These are phyloP conservation scores for Carcina quercana DNA, from an alignment of 2,888 invertebrate species.

Conservation along the genomic window DNA sequence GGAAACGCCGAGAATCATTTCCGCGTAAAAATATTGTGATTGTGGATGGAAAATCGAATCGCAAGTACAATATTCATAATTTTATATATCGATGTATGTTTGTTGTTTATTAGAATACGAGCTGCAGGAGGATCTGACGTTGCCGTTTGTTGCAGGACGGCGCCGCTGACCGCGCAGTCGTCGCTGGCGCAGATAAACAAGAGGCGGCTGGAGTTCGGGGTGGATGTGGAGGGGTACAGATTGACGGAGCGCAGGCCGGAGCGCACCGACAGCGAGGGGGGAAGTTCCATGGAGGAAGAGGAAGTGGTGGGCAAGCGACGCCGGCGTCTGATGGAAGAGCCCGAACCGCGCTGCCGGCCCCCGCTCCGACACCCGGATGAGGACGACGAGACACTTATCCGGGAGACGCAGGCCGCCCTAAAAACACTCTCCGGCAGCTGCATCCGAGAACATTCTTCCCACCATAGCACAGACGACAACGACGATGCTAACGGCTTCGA, in stretches of 20 bases:
- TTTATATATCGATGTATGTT: slow-evolving; percentile 31
- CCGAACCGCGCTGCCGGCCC: slow-evolving; percentile 38
- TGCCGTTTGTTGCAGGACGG: slow-evolving; percentile 64
- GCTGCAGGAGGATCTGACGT: slow-evolving; percentile 27
- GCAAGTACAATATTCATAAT: slow-evolving; percentile 65
- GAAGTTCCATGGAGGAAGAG: slow-evolving; percentile 64
- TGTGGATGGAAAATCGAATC: slow-evolving; percentile 73
- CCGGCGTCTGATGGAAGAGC: slow-evolving; percentile 56
- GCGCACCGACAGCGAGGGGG: slow-evolving; percentile 46
- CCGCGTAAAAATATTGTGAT: slow-evolving; percentile 74
- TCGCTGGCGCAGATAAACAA: slow-evolving; percentile 80
- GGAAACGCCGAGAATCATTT: slow-evolving; percentile 74
- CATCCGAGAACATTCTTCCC: slow-evolving; percentile 79
- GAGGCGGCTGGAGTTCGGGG: slow-evolving; percentile 78
- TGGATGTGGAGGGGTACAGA: slow-evolving; percentile 65
- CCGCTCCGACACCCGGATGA: slow-evolving; percentile 57
- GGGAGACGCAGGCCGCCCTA: slow-evolving; percentile 91
- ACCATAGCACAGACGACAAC: slow-evolving; percentile 79
- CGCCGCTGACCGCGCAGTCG: slow-evolving; percentile 71
- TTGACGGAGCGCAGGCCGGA: slow-evolving; percentile 48
- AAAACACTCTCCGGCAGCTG: slow-evolving; percentile 91
- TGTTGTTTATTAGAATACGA: slow-evolving; percentile 21
- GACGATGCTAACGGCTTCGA: slow-evolving; percentile 89
- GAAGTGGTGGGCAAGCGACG: slow-evolving; percentile 53
- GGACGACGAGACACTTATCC: slow-evolving; percentile 88